Base-by-base conservation (phyloP, 2,888 invertebrate genomes). In the Lasioglossum calceatum region DNA sequence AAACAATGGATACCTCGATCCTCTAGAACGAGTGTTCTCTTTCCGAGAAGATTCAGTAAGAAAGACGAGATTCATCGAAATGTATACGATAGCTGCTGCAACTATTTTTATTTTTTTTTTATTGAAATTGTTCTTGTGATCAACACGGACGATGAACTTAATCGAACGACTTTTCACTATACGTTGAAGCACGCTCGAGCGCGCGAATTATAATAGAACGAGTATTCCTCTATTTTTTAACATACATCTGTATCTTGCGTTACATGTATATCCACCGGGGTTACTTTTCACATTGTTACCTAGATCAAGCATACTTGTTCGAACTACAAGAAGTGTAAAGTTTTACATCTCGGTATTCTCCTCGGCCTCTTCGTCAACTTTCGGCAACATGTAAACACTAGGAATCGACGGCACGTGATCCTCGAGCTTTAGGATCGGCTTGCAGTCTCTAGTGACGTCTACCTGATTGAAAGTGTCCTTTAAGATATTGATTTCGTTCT, bases 401-500 rank as follows among this genome's bases (percentile, higher is more conserved):
- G 94, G 92, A 81, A 94, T 93, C 82, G 91, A 79, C 75, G 90
- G 88, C 16, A 90, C 87, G 84, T 95, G 95, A 88, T 95, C 95
- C 85, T 95, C 95, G 82, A 95, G 93, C 81, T 95, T 95, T 76
- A 95, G 91, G 79, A 94, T 94, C 58, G 95, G 94, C 82, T 95
- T 95, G 89, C 95, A 95, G 89, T 95, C 95, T 88, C 95, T 93
- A 27, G 95, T 95, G 47, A 95, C 95, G 91, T 95, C 95, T 36
- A 95, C 95, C 89, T 95, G 95, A 89, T 95, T 95, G 91, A 94
- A 95, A 79, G 95, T 93, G 89, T 95, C 95, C 91, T 95, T 95
- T 77, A 95, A 92, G 85, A 95, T 94, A 89, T 95, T 95, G 81
- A 95, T 95, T 89, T 95, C 95, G 88, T 95, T 95, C 89, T 95